Base-by-base conservation (phyloP, 2,797 vertebrate genomes). In the Tragelaphus oryx region DNA sequence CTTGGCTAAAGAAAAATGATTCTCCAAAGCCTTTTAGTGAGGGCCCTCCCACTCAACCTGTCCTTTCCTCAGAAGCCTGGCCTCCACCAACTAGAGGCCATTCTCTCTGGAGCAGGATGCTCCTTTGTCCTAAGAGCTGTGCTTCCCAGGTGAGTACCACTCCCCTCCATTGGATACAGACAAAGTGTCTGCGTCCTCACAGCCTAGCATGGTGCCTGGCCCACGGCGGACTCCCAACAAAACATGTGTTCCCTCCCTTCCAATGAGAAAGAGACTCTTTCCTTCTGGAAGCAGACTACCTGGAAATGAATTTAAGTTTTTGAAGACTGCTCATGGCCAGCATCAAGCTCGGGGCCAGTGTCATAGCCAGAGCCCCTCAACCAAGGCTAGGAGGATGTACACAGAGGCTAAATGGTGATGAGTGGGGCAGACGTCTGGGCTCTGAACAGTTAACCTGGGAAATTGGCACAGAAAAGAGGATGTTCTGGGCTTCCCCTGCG, bases 221-320 rank as follows among this genome's bases (percentile, higher is more conserved):
- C 48, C 84, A 1, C 0, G 1, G 22, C 1, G 65, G 28, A 41
- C 24, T 0, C 26, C 17, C 33, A 0, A 13, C 4, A 10, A 16
- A 68, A n/a, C 0, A 0, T 0, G 8, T 3, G 2, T 50, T 30
- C 17, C 41, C 20, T 37, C 33, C 74, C 28, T 50, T 20, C 84
- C 12, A 3, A 5, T 13, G 26, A 44, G 24, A 62, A 5, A 24
- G 9, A 55, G 33, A 22, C 57, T n/a, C 33, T 0, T 37, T 16
- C 37, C 30, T 12, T 46, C 54, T 11, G 30, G 13, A n/a, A 41
- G 84, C 89, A 60, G 44, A 33, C 84, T 68, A 6, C 48, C 12
- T 41, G 37, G 26, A 78, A 57, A 37, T n/a, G 17, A 79, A 89
- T 1, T 20, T 8, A 16, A 3, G 1, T 4, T 30, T 44, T 54